Evolutionary conservation across 2,888 invertebrate genomes (phyloP).

Genomic region (Ophioninae sp.): DNA sequence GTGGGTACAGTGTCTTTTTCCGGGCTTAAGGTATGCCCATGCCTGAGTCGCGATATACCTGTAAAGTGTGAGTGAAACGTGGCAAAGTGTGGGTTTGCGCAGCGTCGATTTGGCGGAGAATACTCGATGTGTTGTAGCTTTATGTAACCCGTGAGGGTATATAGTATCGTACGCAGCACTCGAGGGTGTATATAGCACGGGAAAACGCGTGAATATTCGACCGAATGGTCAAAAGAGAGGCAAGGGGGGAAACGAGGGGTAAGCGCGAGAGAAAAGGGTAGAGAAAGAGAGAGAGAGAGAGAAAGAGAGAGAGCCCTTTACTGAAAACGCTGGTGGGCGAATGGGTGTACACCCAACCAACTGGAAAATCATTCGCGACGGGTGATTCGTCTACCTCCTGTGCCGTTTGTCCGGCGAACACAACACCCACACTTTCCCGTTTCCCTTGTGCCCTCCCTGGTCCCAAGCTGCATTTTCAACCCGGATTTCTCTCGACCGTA

Average conservation of each 20-base stretch:
- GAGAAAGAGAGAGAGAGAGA: constrained; percentile 22
- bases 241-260: not conserved
- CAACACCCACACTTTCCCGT: constrained; percentile 33
- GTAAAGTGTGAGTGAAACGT: not conserved
- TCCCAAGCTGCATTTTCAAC: constrained; percentile 12
- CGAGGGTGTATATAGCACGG: constrained; percentile 24
- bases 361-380: constrained; percentile 75
- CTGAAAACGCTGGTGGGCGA: constrained; percentile 58
- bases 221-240: constrained; percentile 28
- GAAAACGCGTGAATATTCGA: constrained; percentile 51
- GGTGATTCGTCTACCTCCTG: constrained; percentile 69
- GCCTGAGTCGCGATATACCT: not conserved
- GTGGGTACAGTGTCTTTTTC: not conserved
- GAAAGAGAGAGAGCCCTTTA: constrained; percentile 36
- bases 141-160: constrained; percentile 38
- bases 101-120: constrained; percentile 22
- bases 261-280: not conserved
- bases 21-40: not conserved
- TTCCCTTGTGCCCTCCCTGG: constrained; percentile 14
- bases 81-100: not conserved
- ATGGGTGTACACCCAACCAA: constrained; percentile 68
- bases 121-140: constrained; percentile 4
- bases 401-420: constrained; percentile 59
- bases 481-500: constrained; percentile 16
- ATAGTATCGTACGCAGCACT: constrained; percentile 41